Conservation (phyloP, 1,140 invertebrate species). For the Cyclargus thomasi region DNA sequence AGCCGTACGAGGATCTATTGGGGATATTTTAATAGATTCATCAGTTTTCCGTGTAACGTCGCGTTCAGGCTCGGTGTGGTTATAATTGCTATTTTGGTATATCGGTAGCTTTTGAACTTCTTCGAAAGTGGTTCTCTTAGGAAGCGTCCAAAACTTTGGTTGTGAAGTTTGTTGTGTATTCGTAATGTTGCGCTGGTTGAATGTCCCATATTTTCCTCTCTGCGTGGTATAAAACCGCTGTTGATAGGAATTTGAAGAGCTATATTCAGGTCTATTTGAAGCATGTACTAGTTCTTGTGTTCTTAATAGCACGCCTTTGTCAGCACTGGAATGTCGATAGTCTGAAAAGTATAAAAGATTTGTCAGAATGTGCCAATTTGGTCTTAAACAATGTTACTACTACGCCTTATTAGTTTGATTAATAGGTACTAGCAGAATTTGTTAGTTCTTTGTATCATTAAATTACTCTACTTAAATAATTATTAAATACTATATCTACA, state of each 20-base stretch:
- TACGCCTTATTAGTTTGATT: background rate
- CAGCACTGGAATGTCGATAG: slow-evolving; percentile 75
- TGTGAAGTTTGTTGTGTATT: slow-evolving; percentile 35
- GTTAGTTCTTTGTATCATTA: background rate
- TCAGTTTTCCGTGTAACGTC: slow-evolving; percentile 28
- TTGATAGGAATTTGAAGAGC: slow-evolving; percentile 43
- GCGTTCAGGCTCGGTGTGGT: background rate
- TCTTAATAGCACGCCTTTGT: slow-evolving; percentile 46
- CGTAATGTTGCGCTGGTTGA: slow-evolving; percentile 42
- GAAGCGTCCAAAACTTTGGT: slow-evolving; percentile 64
- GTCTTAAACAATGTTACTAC: background rate
- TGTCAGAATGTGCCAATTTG: background rate
- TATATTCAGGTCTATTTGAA: slow-evolving; percentile 35
- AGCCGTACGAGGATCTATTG: slow-evolving; percentile 77
- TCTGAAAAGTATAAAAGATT: slow-evolving; percentile 51
- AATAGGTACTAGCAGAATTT: background rate
- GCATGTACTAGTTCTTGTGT: slow-evolving; percentile 36
- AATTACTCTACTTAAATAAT: background rate
- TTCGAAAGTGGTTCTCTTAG: slow-evolving; percentile 43
- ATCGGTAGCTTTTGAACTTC: slow-evolving; percentile 18
- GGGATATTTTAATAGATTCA: slow-evolving; percentile 77
- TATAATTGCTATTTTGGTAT: slow-evolving; percentile 20
- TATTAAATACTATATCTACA: background rate
- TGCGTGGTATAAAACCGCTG: slow-evolving; percentile 48
- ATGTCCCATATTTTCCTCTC: slow-evolving; percentile 44